phyloP scores from a whole-genome alignment of 2,113 vertebrate genomes.

The Echinops telfairi region DNA sequence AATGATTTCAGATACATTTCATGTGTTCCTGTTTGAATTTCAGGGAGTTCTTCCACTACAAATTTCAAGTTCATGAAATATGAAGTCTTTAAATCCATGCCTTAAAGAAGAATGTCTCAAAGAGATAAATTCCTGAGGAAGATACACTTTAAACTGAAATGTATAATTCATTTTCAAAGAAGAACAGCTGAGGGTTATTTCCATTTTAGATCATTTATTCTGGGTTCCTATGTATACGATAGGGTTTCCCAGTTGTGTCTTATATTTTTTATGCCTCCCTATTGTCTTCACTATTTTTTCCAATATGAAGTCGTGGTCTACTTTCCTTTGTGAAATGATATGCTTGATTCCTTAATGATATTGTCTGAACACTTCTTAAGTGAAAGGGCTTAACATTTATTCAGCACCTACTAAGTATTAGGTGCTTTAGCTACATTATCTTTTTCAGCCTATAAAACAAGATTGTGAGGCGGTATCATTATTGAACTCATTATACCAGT shows the following conservation, averaged over 20 bases:
- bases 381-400: not conserved
- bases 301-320: not conserved
- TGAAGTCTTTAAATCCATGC: slow-evolving; percentile 22
- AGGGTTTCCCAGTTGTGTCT: not conserved
- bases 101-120: slow-evolving; percentile 48
- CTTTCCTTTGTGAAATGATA: not conserved
- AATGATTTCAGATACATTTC: slow-evolving; percentile 35
- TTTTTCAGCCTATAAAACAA: not conserved
- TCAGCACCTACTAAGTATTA: not conserved
- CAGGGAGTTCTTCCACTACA: not conserved
- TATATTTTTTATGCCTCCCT: not conserved
- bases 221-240: slow-evolving; percentile 30
- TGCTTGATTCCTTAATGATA: not conserved
- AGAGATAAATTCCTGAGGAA: slow-evolving; percentile 50
- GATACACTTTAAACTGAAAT: slow-evolving; percentile 29
- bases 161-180: slow-evolving; percentile 51
- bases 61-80: slow-evolving; percentile 58
- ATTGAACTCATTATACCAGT: not conserved
- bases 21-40: slow-evolving; percentile 54
- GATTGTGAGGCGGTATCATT: not conserved
- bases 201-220: not conserved
- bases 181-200: slow-evolving; percentile 19
- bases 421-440: not conserved
- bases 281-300: not conserved
- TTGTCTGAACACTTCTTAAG: not conserved